Evolutionary conservation across 2,113 vertebrate genomes (phyloP), one percentile per base, ranked within the genome.

Genomic region (Myiozetetes cayanensis): DNA sequence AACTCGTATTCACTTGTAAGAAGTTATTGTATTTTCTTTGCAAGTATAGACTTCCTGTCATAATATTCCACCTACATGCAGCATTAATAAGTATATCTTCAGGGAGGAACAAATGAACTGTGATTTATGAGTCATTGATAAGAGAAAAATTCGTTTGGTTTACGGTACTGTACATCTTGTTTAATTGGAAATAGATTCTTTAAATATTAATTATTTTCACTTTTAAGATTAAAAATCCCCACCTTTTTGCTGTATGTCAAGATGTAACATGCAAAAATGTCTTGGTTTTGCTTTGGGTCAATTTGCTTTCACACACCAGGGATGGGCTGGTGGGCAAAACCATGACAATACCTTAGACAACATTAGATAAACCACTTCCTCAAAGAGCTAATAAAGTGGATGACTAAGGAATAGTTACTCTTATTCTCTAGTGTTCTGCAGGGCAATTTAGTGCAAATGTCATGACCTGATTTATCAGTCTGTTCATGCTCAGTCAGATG

Each of bases 31-130:
- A 77, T 18, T 6, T 87, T 92, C 70, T 73, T 22, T 88, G 16
- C 10, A 93, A 8, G 56, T 83, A 46, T 61, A 83, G 52, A 55
- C 20, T 85, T 75, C 33, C 72, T 80, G 41, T 41, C 59, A 75
- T 87, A 89, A 77, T 72, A 14, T 91, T 92, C 77, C 44, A 78
- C 76, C 90, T 91, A 77, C 79, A 25, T 1, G 0, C n/a, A 24
- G 5, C 77, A 49, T 18, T 82, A 87, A 95, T 88, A 96, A 92
- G 86, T 82, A 70, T 16, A 71, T 58, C 65, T 71, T 58, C 44
- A 44, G 33, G 43, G 8, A 91, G 25, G 59, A 84, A 83, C 3
- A 84, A 85, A 61, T 33, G 30, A 53, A 41, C 20, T 46, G 14
- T 77, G 31, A 74, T 62, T 82, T 87, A 61, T 83, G 31, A 73